Percentiles rank a stretch among this genome's conserved stretches.
These are phyloP conservation scores for Percina caprodes DNA, from an alignment of 2,113 vertebrate genomes.

Conservation along the genomic window DNA sequence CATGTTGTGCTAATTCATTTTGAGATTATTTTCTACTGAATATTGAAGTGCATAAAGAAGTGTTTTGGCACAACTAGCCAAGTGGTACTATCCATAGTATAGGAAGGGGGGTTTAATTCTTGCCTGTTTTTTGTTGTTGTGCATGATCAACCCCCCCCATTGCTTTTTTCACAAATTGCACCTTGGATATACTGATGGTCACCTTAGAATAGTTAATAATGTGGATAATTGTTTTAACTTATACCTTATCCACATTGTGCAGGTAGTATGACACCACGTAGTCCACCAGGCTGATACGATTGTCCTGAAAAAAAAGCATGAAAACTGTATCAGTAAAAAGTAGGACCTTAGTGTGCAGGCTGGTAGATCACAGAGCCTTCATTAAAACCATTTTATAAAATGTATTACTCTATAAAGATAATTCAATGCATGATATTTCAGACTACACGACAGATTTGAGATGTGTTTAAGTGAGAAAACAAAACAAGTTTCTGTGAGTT, in stretches of 20 bases:
- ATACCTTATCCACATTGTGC: slow-evolving; percentile 92
- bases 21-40: too few relatives aligned
- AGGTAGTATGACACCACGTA: slow-evolving; percentile 96
- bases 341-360: not conserved
- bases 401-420: not conserved
- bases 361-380: not conserved
- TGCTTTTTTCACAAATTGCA: too few relatives aligned
- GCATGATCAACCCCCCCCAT: too few relatives aligned
- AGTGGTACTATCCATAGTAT: too few relatives aligned
- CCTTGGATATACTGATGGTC: too few relatives aligned
- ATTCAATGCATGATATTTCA: not conserved
- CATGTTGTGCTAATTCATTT: too few relatives aligned
- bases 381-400: not conserved
- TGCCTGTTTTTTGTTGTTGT: too few relatives aligned
- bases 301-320: slow-evolving; percentile 83
- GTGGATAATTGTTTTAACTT: too few relatives aligned
- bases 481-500: not conserved
- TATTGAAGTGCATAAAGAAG: too few relatives aligned
- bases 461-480: not conserved
- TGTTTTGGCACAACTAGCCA: too few relatives aligned
- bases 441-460: not conserved
- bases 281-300: slow-evolving; percentile 91
- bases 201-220: too few relatives aligned
- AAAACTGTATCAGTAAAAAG: not conserved
- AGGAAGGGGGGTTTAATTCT: too few relatives aligned